These are phyloP conservation scores for Zosterops pallidus DNA, from an alignment of 2,113 vertebrate species.

Conservation along the genomic window DNA sequence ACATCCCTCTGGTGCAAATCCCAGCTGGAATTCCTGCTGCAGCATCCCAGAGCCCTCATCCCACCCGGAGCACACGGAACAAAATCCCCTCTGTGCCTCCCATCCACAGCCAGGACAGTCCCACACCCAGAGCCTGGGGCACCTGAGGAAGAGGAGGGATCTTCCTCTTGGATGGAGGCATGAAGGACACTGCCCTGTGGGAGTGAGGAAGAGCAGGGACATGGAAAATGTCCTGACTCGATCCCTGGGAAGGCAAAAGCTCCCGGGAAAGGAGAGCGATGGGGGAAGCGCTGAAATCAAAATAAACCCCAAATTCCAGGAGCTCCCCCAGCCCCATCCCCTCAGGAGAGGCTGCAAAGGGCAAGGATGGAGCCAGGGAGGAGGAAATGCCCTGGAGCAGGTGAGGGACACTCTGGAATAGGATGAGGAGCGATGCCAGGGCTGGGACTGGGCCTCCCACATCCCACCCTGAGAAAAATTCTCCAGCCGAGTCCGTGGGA, in stretches of 20 bases:
- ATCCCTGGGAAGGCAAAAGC: rapidly evolving
- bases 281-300: neutral
- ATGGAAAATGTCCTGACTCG: rapidly evolving
- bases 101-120: rapidly evolving
- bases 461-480: rapidly evolving
- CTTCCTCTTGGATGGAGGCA: neutral
- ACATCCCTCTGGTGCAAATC: rapidly evolving
- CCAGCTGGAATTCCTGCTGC: neutral
- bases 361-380: neutral
- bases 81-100: neutral
- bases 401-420: neutral
- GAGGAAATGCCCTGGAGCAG: neutral
- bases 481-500: rapidly evolving
- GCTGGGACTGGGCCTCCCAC: neutral
- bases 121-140: neutral
- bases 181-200: rapidly evolving
- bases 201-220: neutral
- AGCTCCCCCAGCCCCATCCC: rapidly evolving
- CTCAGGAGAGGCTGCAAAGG: neutral
- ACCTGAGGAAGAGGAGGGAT: neutral
- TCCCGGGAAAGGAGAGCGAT: neutral
- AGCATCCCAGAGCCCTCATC: neutral
- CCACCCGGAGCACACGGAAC: rapidly evolving
- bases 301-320: neutral
- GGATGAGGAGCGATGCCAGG: rapidly evolving